Evolutionary conservation across 1,140 invertebrate species (phyloP), one percentile per base, ranked within the genome.

Genomic region (Drosophila nikananu): DNA sequence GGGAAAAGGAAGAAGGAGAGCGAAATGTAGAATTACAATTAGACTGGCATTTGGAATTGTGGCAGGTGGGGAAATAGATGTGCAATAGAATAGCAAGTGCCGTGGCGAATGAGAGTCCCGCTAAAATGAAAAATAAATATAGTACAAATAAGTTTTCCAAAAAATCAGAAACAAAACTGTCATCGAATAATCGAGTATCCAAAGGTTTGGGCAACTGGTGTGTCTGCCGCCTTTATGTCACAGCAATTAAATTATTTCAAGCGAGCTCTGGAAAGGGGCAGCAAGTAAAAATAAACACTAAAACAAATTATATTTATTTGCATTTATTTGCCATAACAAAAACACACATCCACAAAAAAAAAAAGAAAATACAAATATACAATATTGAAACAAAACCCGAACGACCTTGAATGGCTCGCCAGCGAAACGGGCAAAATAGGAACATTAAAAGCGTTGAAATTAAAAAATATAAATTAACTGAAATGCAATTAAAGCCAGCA

Each of bases 231-330:
- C 42, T 55, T 73, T 68, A 72, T 59, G 75, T 82, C 41, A 64
- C 60, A 63, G 71, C 62, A 83, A 83, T 83, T 83, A 80, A 83
- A 83, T 76, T 66, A 83, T 78, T 83, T 65, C 35, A 54, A 30
- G 59, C 58, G 42, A 63, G 32, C 63, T 39, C 39, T 54, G 15
- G 7, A 49, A 23, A 5, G 32, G 71, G 42, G 48, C 68, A 54
- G 46, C 68, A 48, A 70, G 77, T 72, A 68, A 71, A 65, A 73
- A 46, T 61, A 68, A 68, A 54, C 32, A 46, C 70, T 49, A 35
- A 60, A 78, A 71, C 73, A 79, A 70, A 80, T 81, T 81, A 79
- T 79, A 78, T 78, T 78, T 75, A 78, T 86, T 74, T 73, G 63
- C 81, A 80, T 83, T 66, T 80, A 74, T 70, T 73, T 81, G 83